Percentiles rank a stretch among this genome's conserved stretches.
These are phyloP conservation scores for Telenomus remus DNA, from an alignment of 1,140 invertebrate species.

Conservation along the genomic window DNA sequence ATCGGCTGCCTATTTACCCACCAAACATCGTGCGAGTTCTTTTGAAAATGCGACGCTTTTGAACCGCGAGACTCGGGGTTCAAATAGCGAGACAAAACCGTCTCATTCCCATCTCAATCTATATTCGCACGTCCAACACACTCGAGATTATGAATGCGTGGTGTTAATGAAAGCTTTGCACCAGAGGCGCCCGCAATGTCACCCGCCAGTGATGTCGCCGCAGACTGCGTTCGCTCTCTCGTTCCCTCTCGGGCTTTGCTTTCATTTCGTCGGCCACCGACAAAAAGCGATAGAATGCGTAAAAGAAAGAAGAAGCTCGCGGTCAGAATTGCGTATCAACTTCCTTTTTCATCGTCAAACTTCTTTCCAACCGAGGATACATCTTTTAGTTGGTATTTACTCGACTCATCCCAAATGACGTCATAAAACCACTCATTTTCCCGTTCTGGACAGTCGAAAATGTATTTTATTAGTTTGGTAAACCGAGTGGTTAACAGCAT, in stretches of 20 bases:
- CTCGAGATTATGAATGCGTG: conserved; percentile 73
- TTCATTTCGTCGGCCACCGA: conserved; percentile 28
- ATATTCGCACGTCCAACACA: conserved; percentile 73
- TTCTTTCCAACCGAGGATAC: conserved; percentile 14
- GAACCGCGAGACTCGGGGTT: conserved; percentile 57
- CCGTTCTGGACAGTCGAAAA: background rate
- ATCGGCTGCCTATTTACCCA: conserved; percentile 68
- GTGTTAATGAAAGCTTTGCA: conserved; percentile 74
- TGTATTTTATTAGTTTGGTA: too few relatives aligned
- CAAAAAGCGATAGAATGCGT: conserved; percentile 52
- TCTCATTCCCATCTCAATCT: conserved; percentile 74
- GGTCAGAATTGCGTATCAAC: conserved; percentile 55
- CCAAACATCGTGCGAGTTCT: conserved; percentile 61
- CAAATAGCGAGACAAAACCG: conserved; percentile 68
- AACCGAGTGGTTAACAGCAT: too few relatives aligned
- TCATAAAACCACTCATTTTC: background rate
- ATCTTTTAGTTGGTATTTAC: conserved; percentile 47
- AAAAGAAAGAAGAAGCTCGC: conserved; percentile 49
- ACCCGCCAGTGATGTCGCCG: conserved; percentile 14
- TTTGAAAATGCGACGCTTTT: conserved; percentile 63
- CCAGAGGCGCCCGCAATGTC: conserved; percentile 49
- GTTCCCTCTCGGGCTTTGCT: conserved; percentile 9
- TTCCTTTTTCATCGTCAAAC: conserved; percentile 18
- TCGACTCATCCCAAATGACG: background rate
- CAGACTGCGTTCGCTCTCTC: conserved; percentile 12